Conservation (phyloP, 1,140 invertebrate genomes). For the Vollenhovia emeryi region DNA sequence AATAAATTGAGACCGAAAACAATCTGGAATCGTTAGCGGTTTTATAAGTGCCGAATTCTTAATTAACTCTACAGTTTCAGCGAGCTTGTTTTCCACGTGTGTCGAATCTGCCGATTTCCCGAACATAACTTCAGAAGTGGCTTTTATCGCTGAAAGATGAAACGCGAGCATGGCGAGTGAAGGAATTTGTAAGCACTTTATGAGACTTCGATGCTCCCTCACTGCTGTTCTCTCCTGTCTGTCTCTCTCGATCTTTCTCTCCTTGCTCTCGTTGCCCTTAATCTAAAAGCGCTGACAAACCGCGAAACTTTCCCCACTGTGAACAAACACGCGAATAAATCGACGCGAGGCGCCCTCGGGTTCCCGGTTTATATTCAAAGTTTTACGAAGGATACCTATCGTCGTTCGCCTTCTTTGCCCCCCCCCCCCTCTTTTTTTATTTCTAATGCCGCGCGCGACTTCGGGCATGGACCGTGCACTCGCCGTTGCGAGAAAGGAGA, state of each 20-base stretch:
- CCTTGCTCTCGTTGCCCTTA: slow-evolving; percentile 68
- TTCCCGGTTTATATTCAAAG: slow-evolving; percentile 84
- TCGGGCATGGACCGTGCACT: background rate
- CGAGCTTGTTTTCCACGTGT: background rate
- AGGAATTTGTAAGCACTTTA: slow-evolving; percentile 81
- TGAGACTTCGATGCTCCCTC: slow-evolving; percentile 79
- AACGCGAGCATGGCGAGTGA: slow-evolving; percentile 77
- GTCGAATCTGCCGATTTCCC: slow-evolving; percentile 6
- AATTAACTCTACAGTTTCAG: background rate
- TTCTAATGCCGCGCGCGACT: slow-evolving; percentile 53
- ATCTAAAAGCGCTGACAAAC: slow-evolving; percentile 84
- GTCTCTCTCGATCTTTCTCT: slow-evolving; percentile 39
- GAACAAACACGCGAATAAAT: slow-evolving; percentile 85
- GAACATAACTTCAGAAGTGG: slow-evolving; percentile 58
- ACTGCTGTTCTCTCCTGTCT: slow-evolving; percentile 54
- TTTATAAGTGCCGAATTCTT: background rate
- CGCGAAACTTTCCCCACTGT: slow-evolving; percentile 82
- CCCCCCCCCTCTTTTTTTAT: too few species aligned
- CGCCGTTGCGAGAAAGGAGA: slow-evolving; percentile 1
- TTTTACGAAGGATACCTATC: slow-evolving; percentile 73
- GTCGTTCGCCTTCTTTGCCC: slow-evolving; percentile 61
- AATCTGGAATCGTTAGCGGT: background rate
- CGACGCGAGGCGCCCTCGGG: slow-evolving; percentile 75
- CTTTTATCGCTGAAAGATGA: slow-evolving; percentile 60
- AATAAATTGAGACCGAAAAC: background rate